Evolutionary conservation across 2,797 vertebrate species (phyloP).

Genomic region (Ctenopoma multispine): DNA sequence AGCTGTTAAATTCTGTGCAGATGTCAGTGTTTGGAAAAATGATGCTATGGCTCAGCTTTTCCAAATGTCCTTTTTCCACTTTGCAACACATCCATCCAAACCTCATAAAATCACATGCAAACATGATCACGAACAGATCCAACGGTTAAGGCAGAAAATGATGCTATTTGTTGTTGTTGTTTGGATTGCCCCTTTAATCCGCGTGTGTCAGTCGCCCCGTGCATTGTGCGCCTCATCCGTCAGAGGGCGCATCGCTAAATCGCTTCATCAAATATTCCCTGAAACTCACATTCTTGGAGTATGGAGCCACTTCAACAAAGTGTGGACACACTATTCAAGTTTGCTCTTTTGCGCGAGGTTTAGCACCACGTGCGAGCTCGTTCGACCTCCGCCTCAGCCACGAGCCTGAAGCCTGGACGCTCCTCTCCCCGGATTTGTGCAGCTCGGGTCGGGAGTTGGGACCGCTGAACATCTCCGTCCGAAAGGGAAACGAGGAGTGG

Average conservation of each 20-base stretch:
- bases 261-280: constrained; percentile 34
- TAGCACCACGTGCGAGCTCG: constrained; percentile 37
- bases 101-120: background rate
- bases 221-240: constrained; percentile 34
- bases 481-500: constrained; percentile 47
- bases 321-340: constrained; percentile 19
- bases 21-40: background rate
- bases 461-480: constrained; percentile 58
- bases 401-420: constrained; percentile 35
- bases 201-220: background rate
- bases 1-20: background rate
- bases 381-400: constrained; percentile 15
- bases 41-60: background rate
- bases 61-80: background rate
- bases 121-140: background rate
- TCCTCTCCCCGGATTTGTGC: constrained; percentile 5
- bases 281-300: constrained; percentile 47
- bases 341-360: background rate
- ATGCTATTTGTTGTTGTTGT: background rate
- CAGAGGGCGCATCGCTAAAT: constrained; percentile 61
- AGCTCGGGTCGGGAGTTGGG: constrained; percentile 35
- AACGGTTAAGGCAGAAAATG: background rate
- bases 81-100: background rate
- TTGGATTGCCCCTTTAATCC: constrained; percentile 32
- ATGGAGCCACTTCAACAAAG: constrained; percentile 53